Evolutionary conservation across 1,140 invertebrate genomes (phyloP).

Genomic region (Teleopsis dalmanni): DNA sequence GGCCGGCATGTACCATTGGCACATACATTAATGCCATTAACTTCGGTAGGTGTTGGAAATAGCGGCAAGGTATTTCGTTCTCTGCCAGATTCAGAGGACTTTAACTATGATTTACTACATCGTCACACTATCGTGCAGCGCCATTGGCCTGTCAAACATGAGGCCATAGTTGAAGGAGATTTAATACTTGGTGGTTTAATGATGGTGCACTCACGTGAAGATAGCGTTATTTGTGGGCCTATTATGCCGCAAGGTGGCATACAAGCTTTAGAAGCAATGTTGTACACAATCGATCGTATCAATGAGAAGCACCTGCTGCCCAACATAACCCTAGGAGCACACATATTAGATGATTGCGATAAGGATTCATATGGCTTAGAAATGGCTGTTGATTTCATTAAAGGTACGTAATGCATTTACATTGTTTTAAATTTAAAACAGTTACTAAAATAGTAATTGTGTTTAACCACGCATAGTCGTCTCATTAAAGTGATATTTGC

Average conservation of each 20-base stretch:
- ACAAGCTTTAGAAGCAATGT: slow-evolving; percentile 78
- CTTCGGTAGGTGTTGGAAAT: not conserved
- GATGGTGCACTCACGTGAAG: slow-evolving; percentile 88
- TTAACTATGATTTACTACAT: slow-evolving; percentile 5
- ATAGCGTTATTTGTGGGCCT: slow-evolving; percentile 67
- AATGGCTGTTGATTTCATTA: slow-evolving; percentile 88
- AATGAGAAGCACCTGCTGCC: slow-evolving; percentile 58
- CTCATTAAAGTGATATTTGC: too few species aligned
- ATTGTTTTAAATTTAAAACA: not conserved
- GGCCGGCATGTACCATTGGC: slow-evolving; percentile 22
- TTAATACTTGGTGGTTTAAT: slow-evolving; percentile 80
- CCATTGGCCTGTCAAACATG: slow-evolving; percentile 77
- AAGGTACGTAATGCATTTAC: slow-evolving; percentile 60
- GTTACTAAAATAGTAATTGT: too few species aligned
- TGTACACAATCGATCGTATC: slow-evolving; percentile 74
- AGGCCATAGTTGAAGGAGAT: slow-evolving; percentile 78
- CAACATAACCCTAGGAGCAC: slow-evolving; percentile 67
- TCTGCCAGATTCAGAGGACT: slow-evolving; percentile 31
- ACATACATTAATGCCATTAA: slow-evolving; percentile 9
- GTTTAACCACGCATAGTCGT: too few species aligned
- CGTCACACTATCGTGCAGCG: slow-evolving; percentile 20
- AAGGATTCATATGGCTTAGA: slow-evolving; percentile 86
- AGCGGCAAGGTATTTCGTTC: slow-evolving; percentile 32
- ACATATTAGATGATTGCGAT: slow-evolving; percentile 85
- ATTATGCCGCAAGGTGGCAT: slow-evolving; percentile 85